Conservation (phyloP, 1,140 invertebrate genomes). For the Sitobion miscanthi region DNA sequence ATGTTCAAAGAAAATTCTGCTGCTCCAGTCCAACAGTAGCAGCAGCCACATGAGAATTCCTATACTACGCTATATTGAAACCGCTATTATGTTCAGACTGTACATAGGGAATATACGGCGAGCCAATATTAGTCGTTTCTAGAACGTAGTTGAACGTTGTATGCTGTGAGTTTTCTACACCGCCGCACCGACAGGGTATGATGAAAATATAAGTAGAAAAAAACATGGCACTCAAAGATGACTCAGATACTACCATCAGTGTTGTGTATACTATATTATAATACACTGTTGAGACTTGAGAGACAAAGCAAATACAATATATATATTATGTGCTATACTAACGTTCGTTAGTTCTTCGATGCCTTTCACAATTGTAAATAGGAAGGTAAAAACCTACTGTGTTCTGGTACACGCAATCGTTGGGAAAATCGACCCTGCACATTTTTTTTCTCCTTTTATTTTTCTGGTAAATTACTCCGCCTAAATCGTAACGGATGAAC, state of each 20-base stretch:
- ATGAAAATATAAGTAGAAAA: background rate
- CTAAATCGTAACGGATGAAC: conserved; percentile 50
- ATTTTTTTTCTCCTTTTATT: conserved; percentile 8
- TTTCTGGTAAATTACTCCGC: conserved; percentile 23
- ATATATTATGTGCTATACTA: background rate
- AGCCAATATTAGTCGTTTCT: background rate
- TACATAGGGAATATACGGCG: background rate
- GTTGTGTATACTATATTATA: background rate
- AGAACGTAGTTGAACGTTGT: background rate
- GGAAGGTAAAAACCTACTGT: background rate
- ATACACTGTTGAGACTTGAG: background rate
- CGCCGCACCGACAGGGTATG: no score
- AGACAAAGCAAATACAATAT: background rate
- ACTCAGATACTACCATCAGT: background rate
- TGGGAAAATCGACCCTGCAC: background rate
- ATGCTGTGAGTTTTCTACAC: background rate
- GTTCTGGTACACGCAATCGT: background rate
- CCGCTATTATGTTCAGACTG: background rate
- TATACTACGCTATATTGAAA: background rate
- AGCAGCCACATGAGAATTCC: background rate
- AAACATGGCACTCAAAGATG: background rate
- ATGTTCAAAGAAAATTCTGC: background rate
- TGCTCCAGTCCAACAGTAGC: background rate
- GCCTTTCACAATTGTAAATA: background rate
- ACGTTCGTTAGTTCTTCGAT: background rate